Conservation (phyloP, 2,888 invertebrate genomes). For the Pyrgus malvae region DNA sequence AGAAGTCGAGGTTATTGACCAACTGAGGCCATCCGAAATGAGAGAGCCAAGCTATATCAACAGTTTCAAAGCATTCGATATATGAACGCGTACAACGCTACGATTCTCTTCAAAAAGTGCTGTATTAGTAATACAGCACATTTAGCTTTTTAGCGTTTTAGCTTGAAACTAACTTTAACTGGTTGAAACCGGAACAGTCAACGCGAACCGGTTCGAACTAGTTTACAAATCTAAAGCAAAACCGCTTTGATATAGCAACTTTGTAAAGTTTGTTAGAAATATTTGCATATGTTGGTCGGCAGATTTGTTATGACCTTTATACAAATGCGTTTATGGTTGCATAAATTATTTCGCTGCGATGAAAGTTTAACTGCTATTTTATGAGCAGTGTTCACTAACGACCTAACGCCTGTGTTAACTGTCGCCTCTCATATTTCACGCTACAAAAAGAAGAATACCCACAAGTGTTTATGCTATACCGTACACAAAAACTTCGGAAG, state of each 20-base stretch:
- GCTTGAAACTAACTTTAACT: conserved; percentile 17
- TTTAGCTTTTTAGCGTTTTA: no score
- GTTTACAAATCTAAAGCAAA: conserved; percentile 25
- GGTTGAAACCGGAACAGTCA: conserved; percentile 20
- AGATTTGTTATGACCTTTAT: conserved; percentile 6
- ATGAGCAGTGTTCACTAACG: background rate
- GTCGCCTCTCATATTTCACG: background rate
- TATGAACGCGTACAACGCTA: conserved; percentile 8
- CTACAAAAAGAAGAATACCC: background rate
- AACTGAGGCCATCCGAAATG: conserved; percentile 9
- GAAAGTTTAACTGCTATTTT: conserved; percentile 1
- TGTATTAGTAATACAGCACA: no score
- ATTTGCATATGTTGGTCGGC: conserved; percentile 15
- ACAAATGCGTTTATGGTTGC: conserved; percentile 2
- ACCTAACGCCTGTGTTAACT: background rate
- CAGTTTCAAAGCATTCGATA: conserved; percentile 24
- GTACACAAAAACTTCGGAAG: no score
- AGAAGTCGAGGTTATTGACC: conserved; percentile 17
- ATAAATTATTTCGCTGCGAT: conserved; percentile 4
- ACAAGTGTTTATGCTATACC: background rate
- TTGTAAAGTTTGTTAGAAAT: conserved; percentile 25
- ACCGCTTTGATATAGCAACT: conserved; percentile 27
- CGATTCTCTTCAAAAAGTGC: conserved; percentile 21
- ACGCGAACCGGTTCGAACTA: conserved; percentile 27
- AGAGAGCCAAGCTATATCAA: conserved; percentile 21